These are phyloP conservation scores for Anguilla rostrata DNA, from an alignment of 2,113 vertebrate genomes.

Conservation along the genomic window DNA sequence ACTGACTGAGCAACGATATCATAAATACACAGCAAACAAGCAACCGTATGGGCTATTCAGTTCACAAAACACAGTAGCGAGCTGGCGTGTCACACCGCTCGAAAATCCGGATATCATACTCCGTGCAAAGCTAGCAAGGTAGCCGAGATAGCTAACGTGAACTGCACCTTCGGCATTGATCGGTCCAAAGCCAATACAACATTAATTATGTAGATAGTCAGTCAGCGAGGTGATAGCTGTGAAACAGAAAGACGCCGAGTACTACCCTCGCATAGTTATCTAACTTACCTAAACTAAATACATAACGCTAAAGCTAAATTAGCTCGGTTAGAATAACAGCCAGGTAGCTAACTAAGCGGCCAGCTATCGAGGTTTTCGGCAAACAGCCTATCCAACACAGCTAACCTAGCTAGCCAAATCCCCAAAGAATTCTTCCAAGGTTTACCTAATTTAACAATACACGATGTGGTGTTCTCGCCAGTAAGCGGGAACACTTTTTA, in stretches of 20 bases:
- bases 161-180: not conserved
- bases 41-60: not conserved
- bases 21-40: not conserved
- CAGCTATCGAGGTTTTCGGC: not conserved
- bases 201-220: not conserved
- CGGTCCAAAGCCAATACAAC: not conserved
- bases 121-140: not conserved
- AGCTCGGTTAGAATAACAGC: not conserved
- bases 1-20: not conserved
- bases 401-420: not conserved
- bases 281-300: not conserved
- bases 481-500: not conserved
- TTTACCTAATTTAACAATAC: not conserved
- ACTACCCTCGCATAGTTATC: not conserved
- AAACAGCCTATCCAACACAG: not conserved
- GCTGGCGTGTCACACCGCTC: not conserved
- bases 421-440: constrained; percentile 18
- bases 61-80: not conserved
- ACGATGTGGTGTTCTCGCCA: not conserved
- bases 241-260: not conserved
- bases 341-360: not conserved
- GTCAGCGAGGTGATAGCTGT: not conserved
- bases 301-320: not conserved
- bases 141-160: not conserved
- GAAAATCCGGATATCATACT: not conserved